Evolutionary conservation across 2,113 vertebrate species (phyloP).

Genomic region (Syrrhaptes paradoxus): DNA sequence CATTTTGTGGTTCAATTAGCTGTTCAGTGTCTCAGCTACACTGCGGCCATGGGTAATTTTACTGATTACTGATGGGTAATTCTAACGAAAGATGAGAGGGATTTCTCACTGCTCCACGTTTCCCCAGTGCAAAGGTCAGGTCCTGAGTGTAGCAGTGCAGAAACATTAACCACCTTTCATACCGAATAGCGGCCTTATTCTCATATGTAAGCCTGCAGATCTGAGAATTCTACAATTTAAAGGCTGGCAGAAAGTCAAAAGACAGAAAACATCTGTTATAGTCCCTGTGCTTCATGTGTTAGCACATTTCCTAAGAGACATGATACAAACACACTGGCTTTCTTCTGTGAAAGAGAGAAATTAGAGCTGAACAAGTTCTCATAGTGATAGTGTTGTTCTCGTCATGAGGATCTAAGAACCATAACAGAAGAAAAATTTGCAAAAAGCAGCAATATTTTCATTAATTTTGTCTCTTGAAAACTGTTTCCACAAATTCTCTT

Average conservation of each 20-base stretch:
- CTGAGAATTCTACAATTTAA: neutral
- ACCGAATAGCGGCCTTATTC: conserved; percentile 6
- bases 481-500: neutral
- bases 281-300: neutral
- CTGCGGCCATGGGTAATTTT: neutral
- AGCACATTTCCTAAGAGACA: neutral
- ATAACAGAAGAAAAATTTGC: neutral
- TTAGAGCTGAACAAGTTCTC: neutral
- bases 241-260: conserved; percentile 15
- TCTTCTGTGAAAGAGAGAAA: neutral
- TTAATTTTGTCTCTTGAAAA: neutral
- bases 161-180: conserved; percentile 35
- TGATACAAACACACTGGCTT: neutral
- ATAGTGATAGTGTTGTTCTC: neutral
- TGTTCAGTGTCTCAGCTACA: neutral
- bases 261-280: neutral
- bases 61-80: conserved; percentile 13
- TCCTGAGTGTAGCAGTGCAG: neutral
- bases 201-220: conserved; percentile 1
- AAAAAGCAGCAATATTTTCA: neutral
- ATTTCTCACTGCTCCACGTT: neutral
- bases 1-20: neutral
- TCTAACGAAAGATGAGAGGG: conserved; percentile 34
- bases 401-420: neutral
- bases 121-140: conserved; percentile 14